Conservation (phyloP, 2,113 vertebrate genomes). For the Seriola rivoliana region DNA sequence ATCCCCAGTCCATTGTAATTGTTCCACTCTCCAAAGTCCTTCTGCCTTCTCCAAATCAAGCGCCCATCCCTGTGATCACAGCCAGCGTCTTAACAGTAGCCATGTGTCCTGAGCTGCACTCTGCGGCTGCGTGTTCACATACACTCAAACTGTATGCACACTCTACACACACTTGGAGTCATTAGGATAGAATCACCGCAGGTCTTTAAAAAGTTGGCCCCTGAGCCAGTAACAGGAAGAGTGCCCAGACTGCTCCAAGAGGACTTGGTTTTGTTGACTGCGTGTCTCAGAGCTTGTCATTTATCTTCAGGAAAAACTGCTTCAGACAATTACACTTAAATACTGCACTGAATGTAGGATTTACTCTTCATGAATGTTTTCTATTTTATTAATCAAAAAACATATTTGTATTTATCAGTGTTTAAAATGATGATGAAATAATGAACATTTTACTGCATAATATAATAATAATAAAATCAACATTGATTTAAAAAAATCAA, state of each 20-base stretch:
- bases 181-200: conserved; percentile 32
- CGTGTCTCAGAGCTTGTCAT: conserved; percentile 7
- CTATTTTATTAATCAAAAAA: background rate
- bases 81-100: conserved; percentile 60
- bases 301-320: background rate
- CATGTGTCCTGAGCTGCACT: conserved; percentile 65
- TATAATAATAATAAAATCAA: background rate
- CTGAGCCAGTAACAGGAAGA: conserved; percentile 30
- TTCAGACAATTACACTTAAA: conserved; percentile 3
- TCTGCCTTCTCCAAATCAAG: conserved; percentile 45
- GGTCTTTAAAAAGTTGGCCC: conserved; percentile 36
- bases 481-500: background rate
- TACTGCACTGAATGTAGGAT: background rate
- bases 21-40: conserved; percentile 27
- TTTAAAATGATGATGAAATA: background rate
- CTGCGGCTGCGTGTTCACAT: conserved; percentile 10
- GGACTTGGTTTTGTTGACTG: conserved; percentile 4
- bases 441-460: background rate
- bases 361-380: background rate
- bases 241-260: conserved; percentile 7
- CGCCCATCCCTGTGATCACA: conserved; percentile 46
- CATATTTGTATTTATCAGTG: background rate
- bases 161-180: conserved; percentile 26
- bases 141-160: conserved; percentile 30
- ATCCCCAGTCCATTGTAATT: conserved; percentile 47